phyloP scores from a whole-genome alignment of 2,888 invertebrate species.

The Drosophila stalkeri region DNA sequence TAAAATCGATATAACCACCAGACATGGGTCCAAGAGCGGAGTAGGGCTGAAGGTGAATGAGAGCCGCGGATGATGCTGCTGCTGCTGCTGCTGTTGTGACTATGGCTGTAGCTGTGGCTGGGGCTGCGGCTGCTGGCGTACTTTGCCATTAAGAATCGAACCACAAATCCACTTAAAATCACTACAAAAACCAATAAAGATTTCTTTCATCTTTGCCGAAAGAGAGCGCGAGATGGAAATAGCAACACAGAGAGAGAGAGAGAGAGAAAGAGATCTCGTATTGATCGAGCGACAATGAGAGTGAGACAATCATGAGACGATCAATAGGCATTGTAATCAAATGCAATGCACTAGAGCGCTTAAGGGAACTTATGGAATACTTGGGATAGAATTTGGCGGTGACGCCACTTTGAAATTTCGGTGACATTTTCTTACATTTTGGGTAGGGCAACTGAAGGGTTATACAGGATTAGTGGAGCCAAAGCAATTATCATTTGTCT shows the following conservation, averaged over 20 bases:
- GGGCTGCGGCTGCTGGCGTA: constrained; percentile 63
- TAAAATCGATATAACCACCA: constrained; percentile 72
- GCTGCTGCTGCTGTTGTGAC: constrained; percentile 27
- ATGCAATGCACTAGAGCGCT: constrained; percentile 58
- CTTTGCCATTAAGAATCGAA: constrained; percentile 82
- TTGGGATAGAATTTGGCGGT: constrained; percentile 54
- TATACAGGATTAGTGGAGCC: constrained; percentile 81
- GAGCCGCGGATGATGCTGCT: constrained; percentile 24
- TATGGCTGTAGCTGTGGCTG: neutral
- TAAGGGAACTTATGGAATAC: constrained; percentile 34
- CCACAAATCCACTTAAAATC: constrained; percentile 83
- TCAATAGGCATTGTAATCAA: constrained; percentile 72
- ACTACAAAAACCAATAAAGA: constrained; percentile 81
- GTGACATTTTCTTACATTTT: constrained; percentile 59
- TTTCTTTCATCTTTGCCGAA: constrained; percentile 75
- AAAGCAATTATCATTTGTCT: constrained; percentile 83
- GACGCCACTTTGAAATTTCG: constrained; percentile 73
- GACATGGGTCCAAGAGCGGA: constrained; percentile 52
- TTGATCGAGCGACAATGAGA: constrained; percentile 43
- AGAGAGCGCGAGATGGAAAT: constrained; percentile 47
- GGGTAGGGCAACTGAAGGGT: constrained; percentile 48
- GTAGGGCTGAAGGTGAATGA: constrained; percentile 49
- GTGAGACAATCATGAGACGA: constrained; percentile 64
- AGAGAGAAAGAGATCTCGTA: constrained; percentile 19
- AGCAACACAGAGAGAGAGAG: constrained; percentile 3